Base-by-base conservation (phyloP, 1,140 invertebrate genomes). In the Gryllus bimaculatus region DNA sequence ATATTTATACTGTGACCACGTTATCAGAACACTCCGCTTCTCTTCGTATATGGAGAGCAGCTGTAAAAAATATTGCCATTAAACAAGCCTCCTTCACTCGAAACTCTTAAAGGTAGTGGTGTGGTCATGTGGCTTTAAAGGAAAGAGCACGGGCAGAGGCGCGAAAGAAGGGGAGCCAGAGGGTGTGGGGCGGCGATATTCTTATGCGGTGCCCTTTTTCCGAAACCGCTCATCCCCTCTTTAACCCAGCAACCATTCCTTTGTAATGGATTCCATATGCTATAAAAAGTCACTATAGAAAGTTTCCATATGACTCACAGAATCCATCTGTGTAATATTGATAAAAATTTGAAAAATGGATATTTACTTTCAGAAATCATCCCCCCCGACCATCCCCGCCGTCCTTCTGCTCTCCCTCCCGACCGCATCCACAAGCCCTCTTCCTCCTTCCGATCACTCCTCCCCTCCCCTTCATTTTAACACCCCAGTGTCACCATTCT, bases 331-430 rank as follows among this genome's bases (percentile, higher is more conserved):
- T 66, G 54, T 66, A 66, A 66, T 66, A 66, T 66, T 66, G 54
- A 66, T 66, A 66, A 66, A 66, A 66, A 66, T 66, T 66, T 66
- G 54, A 66, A 66, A 66, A 66, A 66, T 66, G 54, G 54, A 66
- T 66, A 66, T 66, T 66, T 66, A 66, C 54, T 66, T 66, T 66
- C 54, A 66, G 54, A 66, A 66, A 66, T 66, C 54, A 66, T 66
- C 54, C 54, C 54, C 15, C 26, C 26, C 26, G 26, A 39, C 26
- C 26, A 39, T 66, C 54, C 18, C 18, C 54, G 18, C 54, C 54
- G 54, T 66, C 54, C 54, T 66, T 66, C 10, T 66, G 54, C 54
- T 1, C 54, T 66, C 54, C 54, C 54, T 66, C 18, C 54, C 54
- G 54, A 66, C 54, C 54, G 54, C 54, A 66, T 66, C 54, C 54